Percentiles rank a stretch among this genome's conserved stretches.
phyloP scores from a whole-genome alignment of 2,888 invertebrate species.

The Himalopsyche anomala region DNA sequence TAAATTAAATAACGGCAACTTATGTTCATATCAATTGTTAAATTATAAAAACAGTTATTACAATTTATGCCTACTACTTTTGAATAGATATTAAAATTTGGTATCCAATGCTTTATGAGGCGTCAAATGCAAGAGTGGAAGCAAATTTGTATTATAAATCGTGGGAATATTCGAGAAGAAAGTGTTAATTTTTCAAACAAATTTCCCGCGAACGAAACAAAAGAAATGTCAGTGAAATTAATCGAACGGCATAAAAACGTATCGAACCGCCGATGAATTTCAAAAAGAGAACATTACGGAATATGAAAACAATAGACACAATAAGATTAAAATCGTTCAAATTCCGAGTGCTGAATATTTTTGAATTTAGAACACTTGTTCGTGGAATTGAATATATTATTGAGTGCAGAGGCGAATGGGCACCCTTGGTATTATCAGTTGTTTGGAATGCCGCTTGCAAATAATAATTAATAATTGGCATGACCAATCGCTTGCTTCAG shows the following conservation, averaged over 20 bases:
- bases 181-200: background rate
- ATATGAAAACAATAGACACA: background rate
- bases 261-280: background rate
- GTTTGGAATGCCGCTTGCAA: slow-evolving; percentile 6
- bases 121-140: background rate
- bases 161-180: background rate
- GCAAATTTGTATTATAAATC: background rate
- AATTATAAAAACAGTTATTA: too few species aligned
- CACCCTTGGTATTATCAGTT: background rate
- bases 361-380: background rate
- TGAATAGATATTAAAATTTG: too few species aligned
- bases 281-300: background rate
- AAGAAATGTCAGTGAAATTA: slow-evolving; percentile 9
- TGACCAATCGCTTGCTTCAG: slow-evolving; percentile 3
- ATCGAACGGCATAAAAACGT: background rate
- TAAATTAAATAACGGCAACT: too few species aligned
- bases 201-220: slow-evolving; percentile 20
- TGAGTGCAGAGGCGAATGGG: background rate
- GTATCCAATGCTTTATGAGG: background rate
- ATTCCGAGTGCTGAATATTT: background rate
- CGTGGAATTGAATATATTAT: background rate
- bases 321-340: background rate
- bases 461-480: slow-evolving; percentile 2
- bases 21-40: too few species aligned
- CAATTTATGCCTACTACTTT: too few species aligned